Conservation (phyloP, 2,797 vertebrate species). For the Sebastes iracundus region DNA sequence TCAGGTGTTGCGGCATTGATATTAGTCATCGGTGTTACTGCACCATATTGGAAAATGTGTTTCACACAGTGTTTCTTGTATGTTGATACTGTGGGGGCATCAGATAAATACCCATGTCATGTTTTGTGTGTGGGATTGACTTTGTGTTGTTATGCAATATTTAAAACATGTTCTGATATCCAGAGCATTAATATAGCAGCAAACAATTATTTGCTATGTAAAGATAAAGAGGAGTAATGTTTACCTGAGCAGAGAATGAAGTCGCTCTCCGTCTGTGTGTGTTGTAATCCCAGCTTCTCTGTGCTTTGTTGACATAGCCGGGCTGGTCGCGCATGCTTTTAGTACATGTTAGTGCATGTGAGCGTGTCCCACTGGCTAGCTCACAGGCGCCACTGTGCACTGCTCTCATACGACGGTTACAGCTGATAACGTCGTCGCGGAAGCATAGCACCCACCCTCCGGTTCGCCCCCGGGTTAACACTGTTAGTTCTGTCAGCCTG, state of each 20-base stretch:
- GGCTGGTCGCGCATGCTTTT: background rate
- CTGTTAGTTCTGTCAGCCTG: background rate
- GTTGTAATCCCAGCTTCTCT: background rate
- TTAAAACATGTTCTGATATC: background rate
- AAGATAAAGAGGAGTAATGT: background rate
- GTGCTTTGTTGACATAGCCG: background rate
- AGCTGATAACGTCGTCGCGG: background rate
- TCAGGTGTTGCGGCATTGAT: slow-evolving; percentile 16
- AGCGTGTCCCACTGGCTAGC: background rate
- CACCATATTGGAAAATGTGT: slow-evolving; percentile 8
- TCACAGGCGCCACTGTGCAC: background rate
- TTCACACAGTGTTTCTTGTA: background rate
- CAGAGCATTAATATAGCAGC: background rate
- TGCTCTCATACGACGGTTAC: background rate
- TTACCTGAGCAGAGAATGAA: background rate
- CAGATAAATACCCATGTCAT: background rate
- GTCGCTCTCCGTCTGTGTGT: background rate
- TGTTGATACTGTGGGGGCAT: background rate
- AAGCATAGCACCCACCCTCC: background rate
- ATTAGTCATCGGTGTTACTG: background rate
- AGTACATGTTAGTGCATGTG: background rate
- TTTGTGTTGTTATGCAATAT: background rate
- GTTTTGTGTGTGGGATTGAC: background rate
- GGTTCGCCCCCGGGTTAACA: background rate
- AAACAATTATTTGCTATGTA: background rate